These are phyloP conservation scores for Chromoteleia sp. DNA, from an alignment of 2,888 invertebrate species.

Conservation along the genomic window DNA sequence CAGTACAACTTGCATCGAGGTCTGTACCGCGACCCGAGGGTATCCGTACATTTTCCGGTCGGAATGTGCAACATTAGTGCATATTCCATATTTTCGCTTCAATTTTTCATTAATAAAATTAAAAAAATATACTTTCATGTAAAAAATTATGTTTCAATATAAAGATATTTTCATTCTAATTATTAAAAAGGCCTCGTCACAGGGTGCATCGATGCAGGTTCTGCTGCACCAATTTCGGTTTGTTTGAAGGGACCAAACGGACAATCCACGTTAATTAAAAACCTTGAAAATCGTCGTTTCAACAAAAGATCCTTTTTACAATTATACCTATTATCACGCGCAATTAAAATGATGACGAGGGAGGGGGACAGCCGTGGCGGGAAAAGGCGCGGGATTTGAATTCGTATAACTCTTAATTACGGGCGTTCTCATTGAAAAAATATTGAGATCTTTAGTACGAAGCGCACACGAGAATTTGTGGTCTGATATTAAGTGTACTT, in stretches of 20 bases:
- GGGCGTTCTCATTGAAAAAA: conserved; percentile 75
- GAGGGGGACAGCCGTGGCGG: conserved; percentile 33
- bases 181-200: too few relatives aligned
- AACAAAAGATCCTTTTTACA: conserved; percentile 31
- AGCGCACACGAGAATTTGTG: conserved; percentile 56
- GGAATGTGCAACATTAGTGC: too few relatives aligned
- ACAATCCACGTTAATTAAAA: conserved; percentile 6
- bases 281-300: conserved; percentile 6
- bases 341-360: conserved; percentile 27
- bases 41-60: too few relatives aligned
- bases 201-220: too few relatives aligned
- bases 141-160: too few relatives aligned
- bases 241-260: conserved; percentile 4
- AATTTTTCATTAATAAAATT: too few relatives aligned
- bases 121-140: too few relatives aligned
- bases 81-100: too few relatives aligned
- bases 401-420: conserved; percentile 51
- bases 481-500: conserved; percentile 53
- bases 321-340: conserved; percentile 34
- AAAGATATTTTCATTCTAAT: too few relatives aligned
- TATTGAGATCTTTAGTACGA: conserved; percentile 76
- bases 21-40: too few relatives aligned
- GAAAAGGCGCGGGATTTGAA: conserved; percentile 49
- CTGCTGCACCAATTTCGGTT: neutral
- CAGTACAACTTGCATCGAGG: too few relatives aligned